Percentiles rank a stretch among this genome's conserved stretches.
phyloP scores from a whole-genome alignment of 1,140 invertebrate species.

The Drosophila pachea region DNA sequence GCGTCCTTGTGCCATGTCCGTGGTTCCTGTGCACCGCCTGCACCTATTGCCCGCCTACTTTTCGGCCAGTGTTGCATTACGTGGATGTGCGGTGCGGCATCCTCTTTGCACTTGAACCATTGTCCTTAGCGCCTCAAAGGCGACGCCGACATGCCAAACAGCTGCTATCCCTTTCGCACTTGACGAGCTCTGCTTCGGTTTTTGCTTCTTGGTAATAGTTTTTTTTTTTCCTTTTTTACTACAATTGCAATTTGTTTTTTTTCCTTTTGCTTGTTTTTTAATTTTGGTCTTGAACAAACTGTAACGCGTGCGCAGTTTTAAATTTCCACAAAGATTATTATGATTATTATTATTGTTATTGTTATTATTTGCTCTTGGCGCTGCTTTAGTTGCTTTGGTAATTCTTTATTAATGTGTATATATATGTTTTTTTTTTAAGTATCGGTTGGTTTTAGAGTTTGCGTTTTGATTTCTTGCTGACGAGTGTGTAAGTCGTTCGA shows the following conservation, averaged over 20 bases:
- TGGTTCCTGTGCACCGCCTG: slow-evolving; percentile 8
- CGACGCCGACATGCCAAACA: slow-evolving; percentile 27
- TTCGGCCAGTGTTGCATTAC: slow-evolving; percentile 10
- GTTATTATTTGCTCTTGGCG: not conserved
- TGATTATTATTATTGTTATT: slow-evolving; percentile 40
- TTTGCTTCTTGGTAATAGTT: slow-evolving; percentile 14
- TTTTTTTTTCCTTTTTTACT: slow-evolving; percentile 17
- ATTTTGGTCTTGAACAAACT: not conserved
- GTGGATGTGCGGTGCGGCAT: slow-evolving; percentile 44
- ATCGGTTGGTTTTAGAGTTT: slow-evolving; percentile 12
- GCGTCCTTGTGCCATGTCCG: slow-evolving; percentile 44
- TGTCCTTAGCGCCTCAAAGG: slow-evolving; percentile 64
- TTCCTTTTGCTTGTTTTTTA: slow-evolving; percentile 21
- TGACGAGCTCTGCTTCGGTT: slow-evolving; percentile 16
- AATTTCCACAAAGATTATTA: slow-evolving; percentile 14
- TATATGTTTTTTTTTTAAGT: slow-evolving; percentile 1
- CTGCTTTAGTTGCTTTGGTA: not conserved
- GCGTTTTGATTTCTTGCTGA: slow-evolving; percentile 44
- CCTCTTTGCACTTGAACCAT: slow-evolving; percentile 78
- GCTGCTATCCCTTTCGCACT: slow-evolving; percentile 54
- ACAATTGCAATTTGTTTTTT: not conserved
- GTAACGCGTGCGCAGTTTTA: slow-evolving; percentile 3
- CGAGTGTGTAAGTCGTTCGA: slow-evolving; percentile 49
- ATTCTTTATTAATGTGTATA: not conserved
- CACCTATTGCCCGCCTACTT: not conserved